These are phyloP conservation scores for Thecocarcelia acutangulata DNA, from an alignment of 2,888 invertebrate species.

Conservation along the genomic window DNA sequence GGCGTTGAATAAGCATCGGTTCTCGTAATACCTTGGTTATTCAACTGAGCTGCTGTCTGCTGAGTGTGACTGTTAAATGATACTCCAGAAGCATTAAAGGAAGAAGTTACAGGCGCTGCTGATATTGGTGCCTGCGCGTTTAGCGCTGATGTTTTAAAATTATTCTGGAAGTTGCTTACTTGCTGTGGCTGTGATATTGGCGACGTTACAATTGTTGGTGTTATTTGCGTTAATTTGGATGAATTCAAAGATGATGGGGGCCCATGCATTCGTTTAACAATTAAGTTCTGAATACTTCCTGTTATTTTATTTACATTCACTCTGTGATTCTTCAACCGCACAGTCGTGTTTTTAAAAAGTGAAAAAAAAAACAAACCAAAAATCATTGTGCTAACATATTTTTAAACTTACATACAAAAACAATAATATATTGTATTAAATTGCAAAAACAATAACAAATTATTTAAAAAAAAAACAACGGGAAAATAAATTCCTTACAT, in stretches of 20 bases:
- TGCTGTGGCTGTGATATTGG: conserved; percentile 55
- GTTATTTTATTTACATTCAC: no score
- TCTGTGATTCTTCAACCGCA: no score
- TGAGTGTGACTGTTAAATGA: conserved; percentile 30
- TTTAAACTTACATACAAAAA: no score
- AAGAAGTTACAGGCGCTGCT: conserved; percentile 39
- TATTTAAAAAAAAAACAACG: no score
- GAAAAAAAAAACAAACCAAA: no score
- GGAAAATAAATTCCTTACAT: no score
- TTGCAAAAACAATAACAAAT: no score
- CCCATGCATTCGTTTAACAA: conserved; percentile 71
- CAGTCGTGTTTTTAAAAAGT: no score
- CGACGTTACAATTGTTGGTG: conserved; percentile 17
- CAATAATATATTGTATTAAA: no score
- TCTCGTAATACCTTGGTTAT: conserved; percentile 49
- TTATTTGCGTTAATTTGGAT: conserved; percentile 36
- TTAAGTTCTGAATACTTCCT: conserved; percentile 74
- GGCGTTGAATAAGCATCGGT: conserved; percentile 67
- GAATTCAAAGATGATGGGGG: conserved; percentile 35
- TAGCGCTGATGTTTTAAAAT: conserved; percentile 73
- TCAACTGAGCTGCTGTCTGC: conserved; percentile 42
- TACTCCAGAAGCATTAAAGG: conserved; percentile 9
- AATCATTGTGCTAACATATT: no score
- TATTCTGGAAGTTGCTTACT: conserved; percentile 69
- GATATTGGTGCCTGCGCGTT: conserved; percentile 64